Base-by-base conservation (phyloP, 2,797 vertebrate species). In the Anguilla pacifica region DNA sequence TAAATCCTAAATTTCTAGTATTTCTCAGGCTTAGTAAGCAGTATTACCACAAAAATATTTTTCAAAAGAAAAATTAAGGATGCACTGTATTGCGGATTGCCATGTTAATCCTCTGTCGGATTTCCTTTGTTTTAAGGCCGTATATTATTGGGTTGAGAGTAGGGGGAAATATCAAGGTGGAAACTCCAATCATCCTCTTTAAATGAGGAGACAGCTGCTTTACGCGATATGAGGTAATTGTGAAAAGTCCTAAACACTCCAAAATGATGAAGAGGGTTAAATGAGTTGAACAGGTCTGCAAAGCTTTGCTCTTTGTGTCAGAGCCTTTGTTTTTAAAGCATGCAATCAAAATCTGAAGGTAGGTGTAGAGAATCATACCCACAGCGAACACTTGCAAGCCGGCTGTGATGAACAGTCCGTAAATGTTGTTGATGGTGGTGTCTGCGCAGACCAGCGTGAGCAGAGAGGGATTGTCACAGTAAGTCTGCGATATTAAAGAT, bases 361-460 rank as follows among this genome's bases (percentile, higher is more conserved):
- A 35, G 15, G 95, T 95, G 72, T 91, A 96, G 1, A 95, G 11
- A 46, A 96, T 91, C 1, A 88, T 51, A 0, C 88, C 93, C 5
- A 94, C 91, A 3, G 86, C 89, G 0, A 94, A 1, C 0, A 94
- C 5, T 84, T 96, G 95, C 22, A 91, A 2, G 19, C 94, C 0
- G 25, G 94, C 93, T 0, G 7, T 0, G 0, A 53, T 86, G 0
- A 92, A 35, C 49, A 96, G 91, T 0, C 95, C 95, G 35, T 95
- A 96, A 61, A 95, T 91, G 87, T 96, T 96, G 88, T 97, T 97
- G 84, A 96, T 89, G 9, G 93, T 89, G 0, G 92, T 96, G 84
- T 95, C 85, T 28, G 70, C 93, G 83, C 96, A 96, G 22, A 95
- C 94, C 72, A 96, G 89, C 46, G 88, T 19, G 43, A 96, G 11